Evolutionary conservation across 1,140 invertebrate species (phyloP).

Genomic region (Zaprionus inermis): DNA sequence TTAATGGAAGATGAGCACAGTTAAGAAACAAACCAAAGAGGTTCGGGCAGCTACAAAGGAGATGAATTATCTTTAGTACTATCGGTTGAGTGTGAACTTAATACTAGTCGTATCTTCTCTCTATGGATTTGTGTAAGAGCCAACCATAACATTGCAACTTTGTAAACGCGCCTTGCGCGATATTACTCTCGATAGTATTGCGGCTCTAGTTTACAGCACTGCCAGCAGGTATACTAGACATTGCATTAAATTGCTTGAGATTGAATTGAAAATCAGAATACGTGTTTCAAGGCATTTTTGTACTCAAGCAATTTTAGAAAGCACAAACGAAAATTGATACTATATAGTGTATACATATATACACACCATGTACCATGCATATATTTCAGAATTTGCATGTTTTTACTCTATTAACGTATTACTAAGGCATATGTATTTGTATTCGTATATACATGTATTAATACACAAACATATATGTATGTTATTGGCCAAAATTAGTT

Average conservation of each 20-base stretch:
- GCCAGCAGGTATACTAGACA: slow-evolving; percentile 19
- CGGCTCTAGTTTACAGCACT: slow-evolving; percentile 40
- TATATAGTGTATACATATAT: slow-evolving; percentile 19
- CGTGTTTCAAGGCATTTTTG: slow-evolving; percentile 55
- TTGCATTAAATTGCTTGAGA: slow-evolving; percentile 14
- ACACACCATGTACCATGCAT: slow-evolving; percentile 13
- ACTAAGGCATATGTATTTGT: slow-evolving; percentile 51
- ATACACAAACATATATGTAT: slow-evolving; percentile 40
- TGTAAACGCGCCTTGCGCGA: neutral
- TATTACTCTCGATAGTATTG: neutral
- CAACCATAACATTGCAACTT: neutral
- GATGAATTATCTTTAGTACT: slow-evolving; percentile 13
- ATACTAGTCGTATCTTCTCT: slow-evolving; percentile 7
- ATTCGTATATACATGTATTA: slow-evolving; percentile 56
- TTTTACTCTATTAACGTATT: slow-evolving; percentile 68
- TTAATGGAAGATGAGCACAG: slow-evolving; percentile 55
- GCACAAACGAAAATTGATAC: slow-evolving; percentile 49
- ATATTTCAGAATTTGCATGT: slow-evolving; percentile 45
- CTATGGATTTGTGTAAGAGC: neutral
- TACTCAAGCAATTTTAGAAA: slow-evolving; percentile 51
- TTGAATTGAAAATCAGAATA: slow-evolving; percentile 6
- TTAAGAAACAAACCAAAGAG: slow-evolving; percentile 66
- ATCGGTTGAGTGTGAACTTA: neutral
- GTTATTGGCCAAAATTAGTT: slow-evolving; percentile 69
- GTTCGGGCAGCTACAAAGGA: slow-evolving; percentile 44